These are phyloP conservation scores for Dinocampus coccinellae DNA, from an alignment of 2,888 invertebrate species.

Conservation along the genomic window DNA sequence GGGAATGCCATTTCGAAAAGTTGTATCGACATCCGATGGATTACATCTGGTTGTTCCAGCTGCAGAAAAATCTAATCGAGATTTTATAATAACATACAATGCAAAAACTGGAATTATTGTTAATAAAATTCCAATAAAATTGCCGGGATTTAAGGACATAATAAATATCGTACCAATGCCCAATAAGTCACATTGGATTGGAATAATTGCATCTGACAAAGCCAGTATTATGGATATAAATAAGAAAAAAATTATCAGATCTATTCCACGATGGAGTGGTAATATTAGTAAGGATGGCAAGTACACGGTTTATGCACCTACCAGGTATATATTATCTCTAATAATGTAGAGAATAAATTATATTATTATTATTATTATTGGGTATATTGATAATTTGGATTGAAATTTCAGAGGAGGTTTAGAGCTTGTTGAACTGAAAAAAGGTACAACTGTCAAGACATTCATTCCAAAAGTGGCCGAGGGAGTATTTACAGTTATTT, in stretches of 20 bases:
- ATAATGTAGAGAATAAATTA: too few relatives aligned
- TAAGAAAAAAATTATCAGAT: slow-evolving; percentile 87
- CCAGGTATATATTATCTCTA: slow-evolving; percentile 71
- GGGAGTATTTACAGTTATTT: slow-evolving; percentile 96
- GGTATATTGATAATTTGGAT: neutral
- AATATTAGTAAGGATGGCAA: slow-evolving; percentile 89
- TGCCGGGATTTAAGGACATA: slow-evolving; percentile 78
- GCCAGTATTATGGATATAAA: slow-evolving; percentile 91
- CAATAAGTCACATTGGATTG: slow-evolving; percentile 87
- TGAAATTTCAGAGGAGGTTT: slow-evolving; percentile 82
- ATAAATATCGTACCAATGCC: slow-evolving; percentile 83
- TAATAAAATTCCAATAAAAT: slow-evolving; percentile 71
- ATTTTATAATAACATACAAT: slow-evolving; percentile 87
- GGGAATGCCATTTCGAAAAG: slow-evolving; percentile 80
- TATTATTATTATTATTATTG: slow-evolving; percentile 14
- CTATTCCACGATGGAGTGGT: slow-evolving; percentile 93
- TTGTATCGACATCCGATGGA: slow-evolving; percentile 86
- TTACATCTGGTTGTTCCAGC: slow-evolving; percentile 83
- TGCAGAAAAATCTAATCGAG: slow-evolving; percentile 85
- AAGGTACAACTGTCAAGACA: slow-evolving; percentile 88
- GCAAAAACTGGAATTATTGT: slow-evolving; percentile 80
- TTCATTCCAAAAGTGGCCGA: slow-evolving; percentile 96
- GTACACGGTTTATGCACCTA: slow-evolving; percentile 92
- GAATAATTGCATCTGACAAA: slow-evolving; percentile 91
- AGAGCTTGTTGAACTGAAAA: slow-evolving; percentile 91